Percentiles rank a stretch among this genome's conserved stretches.
Conservation (phyloP, 2,888 invertebrate species). For the Spodoptera picta region DNA sequence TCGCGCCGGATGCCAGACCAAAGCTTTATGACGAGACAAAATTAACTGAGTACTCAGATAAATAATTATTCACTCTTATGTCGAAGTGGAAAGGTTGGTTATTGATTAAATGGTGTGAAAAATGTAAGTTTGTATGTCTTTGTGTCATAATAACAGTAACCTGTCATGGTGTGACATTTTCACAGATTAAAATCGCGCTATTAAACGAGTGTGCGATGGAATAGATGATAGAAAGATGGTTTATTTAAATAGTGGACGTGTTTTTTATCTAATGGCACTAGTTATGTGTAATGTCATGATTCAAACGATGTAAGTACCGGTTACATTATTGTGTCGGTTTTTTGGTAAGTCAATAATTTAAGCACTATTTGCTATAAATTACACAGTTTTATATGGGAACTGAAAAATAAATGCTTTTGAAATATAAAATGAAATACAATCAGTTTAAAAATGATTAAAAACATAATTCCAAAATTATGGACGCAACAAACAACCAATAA, state of each 20-base stretch:
- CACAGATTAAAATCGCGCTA: conserved; percentile 79
- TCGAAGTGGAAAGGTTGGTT: conserved; percentile 37
- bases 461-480: too few species aligned
- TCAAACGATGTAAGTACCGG: conserved; percentile 41
- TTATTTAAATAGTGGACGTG: conserved; percentile 71
- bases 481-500: too few species aligned
- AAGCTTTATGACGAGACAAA: conserved; percentile 64
- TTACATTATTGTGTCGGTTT: conserved; percentile 19
- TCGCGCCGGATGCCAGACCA: conserved; percentile 83
- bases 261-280: conserved; percentile 60
- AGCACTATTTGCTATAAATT: background rate
- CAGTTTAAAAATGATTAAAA: too few species aligned
- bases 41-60: conserved; percentile 7
- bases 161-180: conserved; percentile 86
- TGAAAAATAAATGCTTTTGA: too few species aligned
- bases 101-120: conserved; percentile 22
- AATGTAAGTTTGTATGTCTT: conserved; percentile 54
- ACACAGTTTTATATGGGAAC: too few species aligned
- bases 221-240: conserved; percentile 79
- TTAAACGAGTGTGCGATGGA: conserved; percentile 80
- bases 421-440: background rate
- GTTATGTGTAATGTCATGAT: conserved; percentile 53
- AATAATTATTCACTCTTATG: conserved; percentile 45
- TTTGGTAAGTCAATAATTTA: conserved; percentile 5
- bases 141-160: conserved; percentile 83